These are phyloP conservation scores for Timandra comae DNA, from an alignment of 2,888 invertebrate species.

Conservation along the genomic window DNA sequence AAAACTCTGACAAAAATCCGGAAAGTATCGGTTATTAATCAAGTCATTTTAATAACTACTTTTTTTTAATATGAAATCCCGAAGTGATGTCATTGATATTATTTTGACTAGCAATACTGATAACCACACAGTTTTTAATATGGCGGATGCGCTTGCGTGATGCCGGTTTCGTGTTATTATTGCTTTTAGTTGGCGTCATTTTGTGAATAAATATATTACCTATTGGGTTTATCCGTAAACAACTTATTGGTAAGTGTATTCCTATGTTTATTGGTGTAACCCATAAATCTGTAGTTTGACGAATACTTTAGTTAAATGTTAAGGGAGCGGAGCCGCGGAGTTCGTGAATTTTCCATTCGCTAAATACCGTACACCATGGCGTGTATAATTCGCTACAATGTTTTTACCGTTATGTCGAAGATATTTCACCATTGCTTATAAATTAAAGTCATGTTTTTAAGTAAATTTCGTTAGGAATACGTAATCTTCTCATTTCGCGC, in stretches of 20 bases:
- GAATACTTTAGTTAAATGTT: too few relatives aligned
- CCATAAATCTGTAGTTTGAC: too few relatives aligned
- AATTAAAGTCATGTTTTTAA: too few relatives aligned
- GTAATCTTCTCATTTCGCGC: slow-evolving; percentile 38
- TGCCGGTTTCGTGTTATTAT: slow-evolving; percentile 72
- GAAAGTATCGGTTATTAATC: too few relatives aligned
- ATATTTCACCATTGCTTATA: too few relatives aligned
- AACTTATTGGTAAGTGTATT: slow-evolving; percentile 39
- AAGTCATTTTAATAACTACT: too few relatives aligned
- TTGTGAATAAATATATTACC: slow-evolving; percentile 41
- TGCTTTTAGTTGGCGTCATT: slow-evolving; percentile 64
- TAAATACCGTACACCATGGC: slow-evolving; percentile 63
- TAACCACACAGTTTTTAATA: slow-evolving; percentile 54
- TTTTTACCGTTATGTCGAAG: slow-evolving; percentile 45
- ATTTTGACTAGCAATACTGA: slow-evolving; percentile 32
- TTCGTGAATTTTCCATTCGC: slow-evolving; percentile 60
- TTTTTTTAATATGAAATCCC: too few relatives aligned
- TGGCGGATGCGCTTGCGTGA: slow-evolving; percentile 76
- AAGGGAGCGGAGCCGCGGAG: too few relatives aligned
- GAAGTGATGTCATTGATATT: slow-evolving; percentile 10
- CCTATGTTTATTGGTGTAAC: background rate
- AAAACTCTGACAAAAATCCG: too few relatives aligned
- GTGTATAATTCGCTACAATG: slow-evolving; percentile 44
- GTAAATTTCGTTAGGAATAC: slow-evolving; percentile 5
- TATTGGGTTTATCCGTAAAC: slow-evolving; percentile 41